Conservation (phyloP, 2,888 invertebrate species). For the Anthrax anthrax region DNA sequence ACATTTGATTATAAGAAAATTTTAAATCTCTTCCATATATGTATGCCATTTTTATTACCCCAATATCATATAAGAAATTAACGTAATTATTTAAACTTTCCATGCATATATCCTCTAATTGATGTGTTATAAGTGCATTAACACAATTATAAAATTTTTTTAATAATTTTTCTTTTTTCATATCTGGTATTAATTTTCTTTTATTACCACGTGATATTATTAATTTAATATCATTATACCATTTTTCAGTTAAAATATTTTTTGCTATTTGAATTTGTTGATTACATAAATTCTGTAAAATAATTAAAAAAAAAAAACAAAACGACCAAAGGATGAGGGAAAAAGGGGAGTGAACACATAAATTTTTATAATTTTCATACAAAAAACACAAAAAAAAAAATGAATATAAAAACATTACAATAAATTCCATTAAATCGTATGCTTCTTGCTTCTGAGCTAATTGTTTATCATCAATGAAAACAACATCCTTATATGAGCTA, state of each 20-base stretch:
- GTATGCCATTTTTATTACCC: too few relatives aligned
- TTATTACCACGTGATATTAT: constrained; percentile 44
- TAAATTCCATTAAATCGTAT: constrained; percentile 31
- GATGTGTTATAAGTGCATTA: constrained; percentile 74
- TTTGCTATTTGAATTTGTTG: constrained; percentile 53
- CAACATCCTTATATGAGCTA: constrained; percentile 47
- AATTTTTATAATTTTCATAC: too few relatives aligned
- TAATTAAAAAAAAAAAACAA: not conserved
- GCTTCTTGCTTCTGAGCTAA: constrained; percentile 19
- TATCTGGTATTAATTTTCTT: constrained; percentile 52
- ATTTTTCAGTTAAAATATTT: constrained; percentile 44
- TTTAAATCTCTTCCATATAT: too few relatives aligned
- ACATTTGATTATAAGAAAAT: too few relatives aligned
- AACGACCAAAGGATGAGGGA: not conserved
- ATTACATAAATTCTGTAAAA: constrained; percentile 27
- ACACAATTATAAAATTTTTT: constrained; percentile 73
- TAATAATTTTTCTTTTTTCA: constrained; percentile 47
- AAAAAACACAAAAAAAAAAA: too few relatives aligned
- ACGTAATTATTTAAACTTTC: constrained; percentile 65
- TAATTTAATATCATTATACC: constrained; percentile 30
- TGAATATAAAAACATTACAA: constrained; percentile 16
- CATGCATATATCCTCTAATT: constrained; percentile 66
- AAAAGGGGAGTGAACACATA: too few relatives aligned
- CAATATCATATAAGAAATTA: not conserved
- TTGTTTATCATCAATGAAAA: constrained; percentile 31